Evolutionary conservation across 2,888 invertebrate species (phyloP), one percentile per base, ranked within the genome.

Genomic region (Eumerus sabulonum): DNA sequence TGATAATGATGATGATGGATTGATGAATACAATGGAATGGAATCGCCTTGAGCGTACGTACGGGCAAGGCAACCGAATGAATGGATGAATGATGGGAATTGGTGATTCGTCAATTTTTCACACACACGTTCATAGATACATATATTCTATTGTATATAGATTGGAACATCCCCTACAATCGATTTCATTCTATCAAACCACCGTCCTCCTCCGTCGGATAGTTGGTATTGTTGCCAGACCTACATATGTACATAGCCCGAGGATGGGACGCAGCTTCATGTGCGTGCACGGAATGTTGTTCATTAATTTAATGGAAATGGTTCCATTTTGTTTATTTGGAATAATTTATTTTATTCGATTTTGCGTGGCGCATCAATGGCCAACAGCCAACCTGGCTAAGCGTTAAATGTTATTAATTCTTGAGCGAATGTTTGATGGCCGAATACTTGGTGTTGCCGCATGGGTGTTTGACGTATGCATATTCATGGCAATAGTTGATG

Each of bases 1-100:
- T 59, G 77, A 73, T 77, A 72, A 77, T 77, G 77, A 77, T 77
- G 77, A 77, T 73, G 77, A 77, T 77, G 51, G 77, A 77, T 77
- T 77, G 77, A 38, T 57, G 51, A 77, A 71, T 76, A 12, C 40
- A 50, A 74, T 45, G 45, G 67, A 72, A 63, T 27, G 7, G 27
- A 27, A 27, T 27, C 3, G 27, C 27, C 27, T 7, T 2, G 3
- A 27, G 27, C 27, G 27, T 7, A 27, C 27, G 27, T n/a, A n/a
- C n/a, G n/a, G n/a, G n/a, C n/a, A n/a, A n/a, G 7, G 27, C 27
- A 27, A 4, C 27, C 3, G 27, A 27, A 7, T 27, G 27, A 27
- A 27, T 60, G 76, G 71, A 76, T 77, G 76, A 73, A 77, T 54
- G 77, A 77, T 73, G 73, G 54, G 77, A 53, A 48, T 16, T 77